Evolutionary conservation across 2,113 vertebrate genomes (phyloP), one percentile per base, ranked within the genome.

Genomic region (Phainopepla nitens): DNA sequence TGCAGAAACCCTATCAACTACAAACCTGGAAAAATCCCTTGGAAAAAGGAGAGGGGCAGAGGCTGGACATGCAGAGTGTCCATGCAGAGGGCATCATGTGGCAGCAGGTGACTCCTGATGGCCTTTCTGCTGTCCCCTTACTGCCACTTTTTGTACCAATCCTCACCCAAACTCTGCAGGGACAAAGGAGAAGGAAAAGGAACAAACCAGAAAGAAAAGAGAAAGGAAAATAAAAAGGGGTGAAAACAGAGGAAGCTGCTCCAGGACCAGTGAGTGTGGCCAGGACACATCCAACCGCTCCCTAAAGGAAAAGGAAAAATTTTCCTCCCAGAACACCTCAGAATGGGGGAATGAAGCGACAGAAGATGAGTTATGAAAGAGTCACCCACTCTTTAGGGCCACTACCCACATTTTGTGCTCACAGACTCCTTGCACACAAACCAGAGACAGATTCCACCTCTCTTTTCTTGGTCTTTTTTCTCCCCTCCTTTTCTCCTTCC

Each of bases 151-250:
- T 53, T 28, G 49, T 16, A 10, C 39, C 71, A 39, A 3, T 10
- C 47, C 44, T 53, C 27, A 56, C 29, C 56, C 62, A 22, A 45
- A 27, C 28, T 27, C 25, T 15, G 36, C 36, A 70, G 23, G 22
- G 20, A 56, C 20, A 57, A 36, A 47, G 35, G 45, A 14, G 15
- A 29, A 9, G 13, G 7, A 25, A n/a, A 50, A 6, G 24, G 7
- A 25, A 9, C 7, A 47, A 65, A 53, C 8, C 39, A 49, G 11
- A 49, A 49, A 36, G 4, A 36, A 35, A 28, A 61, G 2, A 19
- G 7, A 15, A 41, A n/a, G 11, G 11, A 5, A 2, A 9, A 2
- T 22, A 6, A 5, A 54, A 31, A 41, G 4, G 24, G 20, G 41
- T 7, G 6, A 23, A 35, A 70, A 2, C 24, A 39, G 29, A 57